A percentile compares a stretch with the other conserved stretches of the same genome.
Evolutionary conservation across 2,797 vertebrate genomes (phyloP).

Genomic region (Somateria mollissima): DNA sequence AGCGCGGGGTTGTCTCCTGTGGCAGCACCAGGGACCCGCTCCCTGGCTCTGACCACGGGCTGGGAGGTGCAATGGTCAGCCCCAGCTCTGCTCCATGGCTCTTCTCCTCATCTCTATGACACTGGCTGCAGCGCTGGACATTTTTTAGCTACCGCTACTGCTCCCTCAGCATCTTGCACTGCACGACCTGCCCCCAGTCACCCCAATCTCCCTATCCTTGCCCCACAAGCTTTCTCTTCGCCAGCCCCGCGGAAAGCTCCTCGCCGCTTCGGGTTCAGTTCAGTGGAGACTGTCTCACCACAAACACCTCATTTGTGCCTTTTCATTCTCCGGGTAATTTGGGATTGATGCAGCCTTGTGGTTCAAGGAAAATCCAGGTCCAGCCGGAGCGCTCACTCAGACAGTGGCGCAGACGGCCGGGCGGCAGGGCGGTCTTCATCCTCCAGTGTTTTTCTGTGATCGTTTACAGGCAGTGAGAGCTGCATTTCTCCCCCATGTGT

Average conservation of each 20-base stretch:
- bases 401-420: not conserved
- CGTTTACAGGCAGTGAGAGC: not conserved
- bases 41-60: accelerated
- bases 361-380: slow-evolving; percentile 10
- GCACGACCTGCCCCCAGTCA: not conserved
- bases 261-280: slow-evolving; percentile 61
- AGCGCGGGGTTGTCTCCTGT: accelerated
- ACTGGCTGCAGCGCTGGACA: not conserved
- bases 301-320: slow-evolving; percentile 67
- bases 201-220: not conserved
- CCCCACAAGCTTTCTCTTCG: slow-evolving; percentile 2
- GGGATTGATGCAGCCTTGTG: slow-evolving; percentile 51
- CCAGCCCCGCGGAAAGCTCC: slow-evolving; percentile 41
- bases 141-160: not conserved
- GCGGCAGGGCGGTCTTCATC: not conserved
- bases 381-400: not conserved
- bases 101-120: not conserved
- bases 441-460: slow-evolving; percentile 10
- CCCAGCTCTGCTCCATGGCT: not conserved
- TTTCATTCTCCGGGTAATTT: slow-evolving; percentile 40
- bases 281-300: slow-evolving; percentile 75
- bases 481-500: not conserved
- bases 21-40: not conserved
- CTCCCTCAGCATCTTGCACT: not conserved
- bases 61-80: not conserved